phyloP scores from a whole-genome alignment of 2,797 vertebrate species.

The Sternarchorhynchus goeldii region DNA sequence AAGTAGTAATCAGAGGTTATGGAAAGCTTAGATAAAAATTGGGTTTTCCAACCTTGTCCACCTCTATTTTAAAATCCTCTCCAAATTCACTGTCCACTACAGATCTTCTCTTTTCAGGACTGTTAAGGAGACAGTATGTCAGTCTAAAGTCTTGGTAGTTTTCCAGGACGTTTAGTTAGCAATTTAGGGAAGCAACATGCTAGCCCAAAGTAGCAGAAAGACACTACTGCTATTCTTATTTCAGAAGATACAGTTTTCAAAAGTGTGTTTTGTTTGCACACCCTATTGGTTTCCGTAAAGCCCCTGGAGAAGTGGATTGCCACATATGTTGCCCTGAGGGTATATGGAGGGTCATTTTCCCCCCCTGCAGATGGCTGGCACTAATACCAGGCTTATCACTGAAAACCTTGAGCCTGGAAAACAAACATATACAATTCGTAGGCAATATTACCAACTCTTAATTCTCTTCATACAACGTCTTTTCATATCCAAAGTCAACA shows the following conservation, averaged over 20 bases:
- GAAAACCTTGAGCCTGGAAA: slow-evolving; percentile 36
- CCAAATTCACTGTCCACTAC: not conserved
- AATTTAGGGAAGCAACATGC: not conserved
- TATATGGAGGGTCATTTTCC: slow-evolving; percentile 64
- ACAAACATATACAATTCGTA: not conserved
- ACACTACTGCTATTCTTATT: not conserved
- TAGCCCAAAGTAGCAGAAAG: not conserved
- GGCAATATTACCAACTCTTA: not conserved
- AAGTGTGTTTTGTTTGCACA: slow-evolving; percentile 32
- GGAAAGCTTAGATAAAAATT: not conserved
- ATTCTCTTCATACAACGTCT: not conserved
- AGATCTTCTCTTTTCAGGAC: slow-evolving; percentile 36
- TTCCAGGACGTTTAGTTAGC: not conserved
- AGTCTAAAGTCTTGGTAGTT: not conserved
- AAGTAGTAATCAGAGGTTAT: not conserved
- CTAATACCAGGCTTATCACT: slow-evolving; percentile 48
- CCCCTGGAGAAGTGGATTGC: slow-evolving; percentile 60
- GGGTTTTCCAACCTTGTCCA: slow-evolving; percentile 71
- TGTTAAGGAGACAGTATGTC: slow-evolving; percentile 4
- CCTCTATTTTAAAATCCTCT: slow-evolving; percentile 60
- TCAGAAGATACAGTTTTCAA: not conserved
- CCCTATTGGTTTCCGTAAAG: slow-evolving; percentile 56
- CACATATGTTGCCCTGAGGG: slow-evolving; percentile 59
- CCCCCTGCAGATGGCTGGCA: slow-evolving; percentile 45
- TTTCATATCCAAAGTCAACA: not conserved